These are phyloP conservation scores for Sus scrofa DNA, from an alignment of 2,113 vertebrate species.

Conservation along the genomic window DNA sequence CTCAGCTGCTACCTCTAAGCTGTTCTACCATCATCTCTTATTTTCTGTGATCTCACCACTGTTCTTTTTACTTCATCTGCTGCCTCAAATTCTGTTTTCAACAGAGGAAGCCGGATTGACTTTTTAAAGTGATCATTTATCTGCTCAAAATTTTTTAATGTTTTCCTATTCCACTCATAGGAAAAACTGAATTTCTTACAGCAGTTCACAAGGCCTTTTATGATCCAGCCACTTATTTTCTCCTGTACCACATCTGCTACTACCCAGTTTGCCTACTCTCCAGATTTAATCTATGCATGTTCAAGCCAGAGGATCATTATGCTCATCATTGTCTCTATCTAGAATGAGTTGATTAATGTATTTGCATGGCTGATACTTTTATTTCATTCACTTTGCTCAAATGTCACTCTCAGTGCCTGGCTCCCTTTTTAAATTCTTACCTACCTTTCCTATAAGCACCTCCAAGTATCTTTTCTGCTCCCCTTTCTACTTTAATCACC, in stretches of 20 bases:
- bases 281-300: neutral
- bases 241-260: neutral
- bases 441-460: neutral
- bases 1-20: neutral
- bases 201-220: neutral
- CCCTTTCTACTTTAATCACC: neutral
- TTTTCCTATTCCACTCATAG: neutral
- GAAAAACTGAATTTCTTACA: neutral
- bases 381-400: neutral
- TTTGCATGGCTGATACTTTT: neutral
- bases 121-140: neutral
- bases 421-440: neutral
- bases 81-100: neutral
- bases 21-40: neutral
- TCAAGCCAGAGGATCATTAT: neutral
- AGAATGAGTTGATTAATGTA: neutral
- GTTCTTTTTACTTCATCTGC: neutral
- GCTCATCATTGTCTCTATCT: neutral
- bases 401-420: neutral
- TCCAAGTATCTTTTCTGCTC: neutral
- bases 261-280: neutral
- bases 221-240: neutral
- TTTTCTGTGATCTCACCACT: neutral
- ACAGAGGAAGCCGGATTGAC: neutral
- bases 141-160: neutral